A percentile compares a stretch with the other conserved stretches of the same genome.
Conservation (phyloP, 2,888 invertebrate genomes). For the Thelaira solivaga region DNA sequence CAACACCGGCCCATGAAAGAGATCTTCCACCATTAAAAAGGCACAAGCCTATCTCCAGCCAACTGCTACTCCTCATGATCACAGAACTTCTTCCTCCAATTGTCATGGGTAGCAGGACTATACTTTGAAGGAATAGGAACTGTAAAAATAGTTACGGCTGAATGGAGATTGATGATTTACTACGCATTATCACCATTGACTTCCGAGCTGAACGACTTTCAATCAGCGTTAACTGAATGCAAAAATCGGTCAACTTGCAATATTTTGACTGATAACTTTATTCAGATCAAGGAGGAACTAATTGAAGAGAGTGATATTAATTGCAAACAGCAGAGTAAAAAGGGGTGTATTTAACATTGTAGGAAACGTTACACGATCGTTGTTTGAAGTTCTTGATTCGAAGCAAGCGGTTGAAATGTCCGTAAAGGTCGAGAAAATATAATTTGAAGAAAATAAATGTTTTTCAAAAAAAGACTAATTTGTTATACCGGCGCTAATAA, state of each 20-base stretch:
- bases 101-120: too few species aligned
- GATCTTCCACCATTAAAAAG: too few species aligned
- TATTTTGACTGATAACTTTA: neutral
- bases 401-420: neutral
- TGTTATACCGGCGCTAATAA: too few species aligned
- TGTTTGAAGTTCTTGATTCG: neutral
- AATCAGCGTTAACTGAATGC: constrained; percentile 2
- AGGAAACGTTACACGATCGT: too few species aligned
- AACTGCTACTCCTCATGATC: too few species aligned
- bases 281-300: neutral
- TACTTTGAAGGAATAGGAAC: constrained; percentile 46
- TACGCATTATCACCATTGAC: constrained; percentile 34
- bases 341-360: constrained; percentile 6
- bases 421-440: too few species aligned
- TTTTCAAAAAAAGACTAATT: too few species aligned
- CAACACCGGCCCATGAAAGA: too few species aligned
- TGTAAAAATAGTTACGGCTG: constrained; percentile 26
- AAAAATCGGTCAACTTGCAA: neutral
- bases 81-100: too few species aligned
- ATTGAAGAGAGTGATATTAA: neutral
- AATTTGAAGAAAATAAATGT: too few species aligned
- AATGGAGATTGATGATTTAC: constrained; percentile 46
- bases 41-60: too few species aligned
- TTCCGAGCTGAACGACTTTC: constrained; percentile 21
- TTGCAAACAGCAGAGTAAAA: neutral